phyloP scores from a whole-genome alignment of 2,888 invertebrate species.

The Eumerus sabulonum region DNA sequence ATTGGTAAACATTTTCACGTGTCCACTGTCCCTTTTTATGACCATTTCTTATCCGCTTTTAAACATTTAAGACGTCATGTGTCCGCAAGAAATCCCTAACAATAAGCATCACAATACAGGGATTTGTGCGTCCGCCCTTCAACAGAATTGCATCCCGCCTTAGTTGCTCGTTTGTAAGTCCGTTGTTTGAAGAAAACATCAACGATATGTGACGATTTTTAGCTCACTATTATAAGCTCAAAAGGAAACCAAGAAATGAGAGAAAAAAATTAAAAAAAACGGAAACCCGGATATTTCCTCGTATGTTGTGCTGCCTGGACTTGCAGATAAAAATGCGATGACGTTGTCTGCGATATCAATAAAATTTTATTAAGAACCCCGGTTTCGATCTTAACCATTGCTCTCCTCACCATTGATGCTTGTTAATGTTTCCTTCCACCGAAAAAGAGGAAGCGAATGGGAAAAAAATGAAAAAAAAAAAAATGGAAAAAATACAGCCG shows the following conservation, averaged over 20 bases:
- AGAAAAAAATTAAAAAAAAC: not conserved
- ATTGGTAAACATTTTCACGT: too few relatives aligned
- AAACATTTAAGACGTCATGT: slow-evolving; percentile 25
- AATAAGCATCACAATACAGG: slow-evolving; percentile 54
- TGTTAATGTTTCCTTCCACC: slow-evolving; percentile 35
- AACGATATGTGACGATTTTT: slow-evolving; percentile 56
- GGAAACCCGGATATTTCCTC: not conserved
- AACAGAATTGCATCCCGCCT: slow-evolving; percentile 2
- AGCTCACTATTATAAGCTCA: not conserved
- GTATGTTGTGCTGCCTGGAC: slow-evolving; percentile 4
- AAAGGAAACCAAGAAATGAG: too few relatives aligned
- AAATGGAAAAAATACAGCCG: slow-evolving; percentile 7
- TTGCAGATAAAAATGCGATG: slow-evolving; percentile 63
- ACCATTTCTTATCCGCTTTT: slow-evolving; percentile 23
- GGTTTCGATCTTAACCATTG: slow-evolving; percentile 60
- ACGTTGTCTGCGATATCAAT: slow-evolving; percentile 77
- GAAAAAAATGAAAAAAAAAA: slow-evolving; percentile 23
- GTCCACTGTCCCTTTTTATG: slow-evolving; percentile 63
- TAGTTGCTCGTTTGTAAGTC: slow-evolving; percentile 55
- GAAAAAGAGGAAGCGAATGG: slow-evolving; percentile 16
- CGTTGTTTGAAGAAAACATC: slow-evolving; percentile 62
- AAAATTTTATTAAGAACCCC: slow-evolving; percentile 78
- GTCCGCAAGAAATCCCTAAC: slow-evolving; percentile 30
- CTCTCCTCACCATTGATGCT: slow-evolving; percentile 39
- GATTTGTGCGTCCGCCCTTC: slow-evolving; percentile 3